Base-by-base conservation (phyloP, 1,140 invertebrate genomes). In the Radopholus similis region DNA sequence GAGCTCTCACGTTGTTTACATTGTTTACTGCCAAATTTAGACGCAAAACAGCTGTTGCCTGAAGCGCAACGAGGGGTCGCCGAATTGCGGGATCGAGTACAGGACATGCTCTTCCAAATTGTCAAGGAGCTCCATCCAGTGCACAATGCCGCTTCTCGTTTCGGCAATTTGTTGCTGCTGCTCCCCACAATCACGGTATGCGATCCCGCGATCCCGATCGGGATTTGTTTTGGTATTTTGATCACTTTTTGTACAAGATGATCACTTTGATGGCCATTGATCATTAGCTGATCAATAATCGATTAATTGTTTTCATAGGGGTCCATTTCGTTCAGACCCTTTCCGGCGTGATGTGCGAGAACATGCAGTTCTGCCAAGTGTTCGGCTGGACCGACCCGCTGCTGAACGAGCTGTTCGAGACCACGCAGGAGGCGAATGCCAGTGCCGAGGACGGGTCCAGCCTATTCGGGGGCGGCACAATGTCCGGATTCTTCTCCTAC, bases 81-180 rank as follows among this genome's bases (percentile, higher is more conserved):
- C n/a, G 76, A 76, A 15, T 40, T 82, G 5, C 47, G 80, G 42
- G 79, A 81, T 54, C 72, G 71, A 26, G 68, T 82, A 18, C 79
- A 81, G 62, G 80, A 81, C 54, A 78, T 81, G 78, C 74, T 81
- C 3, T 81, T 81, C 74, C 80, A 81, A 67, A 67, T 82, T 6
- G 76, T 81, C 23, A 81, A 82, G 57, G 78, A 81, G 56, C 57
- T 81, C 15, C 72, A 80, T 68, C 80, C 68, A 23, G 58, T 32
- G 26, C 70, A 72, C 34, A 79, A 76, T 62, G 73, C 79, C n/a
- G 77, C 81, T 21, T 70, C 70, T 21, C 67, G 79, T 40, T 81
- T 81, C 44, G 79, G 79, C 38, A 77, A 77, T 37, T 55, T 77
- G 21, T 64, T 77, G n/a, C 58, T 77, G 49, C 37, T 77, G 28